These are phyloP conservation scores for Xylota segnis DNA, from an alignment of 2,888 invertebrate species.

Conservation along the genomic window DNA sequence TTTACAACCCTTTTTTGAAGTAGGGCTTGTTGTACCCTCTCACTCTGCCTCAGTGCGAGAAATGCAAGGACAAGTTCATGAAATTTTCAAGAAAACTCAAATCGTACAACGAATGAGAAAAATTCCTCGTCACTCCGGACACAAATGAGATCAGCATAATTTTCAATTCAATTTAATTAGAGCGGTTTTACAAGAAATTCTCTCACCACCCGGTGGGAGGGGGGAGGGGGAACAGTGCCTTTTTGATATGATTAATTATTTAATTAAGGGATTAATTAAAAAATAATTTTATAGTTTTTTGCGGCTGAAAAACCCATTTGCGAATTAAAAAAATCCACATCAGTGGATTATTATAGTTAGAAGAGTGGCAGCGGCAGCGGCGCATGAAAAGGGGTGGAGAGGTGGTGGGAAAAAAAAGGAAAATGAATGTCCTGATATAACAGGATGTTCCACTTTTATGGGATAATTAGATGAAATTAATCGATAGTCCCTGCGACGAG, in stretches of 20 bases:
- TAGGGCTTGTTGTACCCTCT: not conserved
- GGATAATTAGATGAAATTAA: conserved; percentile 64
- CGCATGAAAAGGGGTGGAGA: not conserved
- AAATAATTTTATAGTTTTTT: not conserved
- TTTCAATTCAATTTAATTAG: conserved; percentile 19
- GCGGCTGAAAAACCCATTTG: conserved; percentile 20
- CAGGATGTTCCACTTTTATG: conserved; percentile 50
- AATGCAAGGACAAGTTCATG: conserved; percentile 56
- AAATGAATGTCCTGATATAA: conserved; percentile 25
- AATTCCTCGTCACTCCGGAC: not conserved
- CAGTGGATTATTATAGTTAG: conserved; percentile 13
- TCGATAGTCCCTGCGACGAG: conserved; percentile 29
- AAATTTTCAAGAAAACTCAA: conserved; percentile 17
- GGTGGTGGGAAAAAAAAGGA: not conserved
- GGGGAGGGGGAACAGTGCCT: not conserved
- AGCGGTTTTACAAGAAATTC: not conserved
- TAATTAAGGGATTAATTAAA: conserved; percentile 34
- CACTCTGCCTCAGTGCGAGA: not conserved
- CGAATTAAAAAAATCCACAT: conserved; percentile 20
- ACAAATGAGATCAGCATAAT: conserved; percentile 26
- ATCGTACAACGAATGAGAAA: not conserved
- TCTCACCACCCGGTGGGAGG: no score
- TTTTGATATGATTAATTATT: conserved; percentile 21
- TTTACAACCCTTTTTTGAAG: conserved; percentile 9
- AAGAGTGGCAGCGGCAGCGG: not conserved